Percentiles rank a stretch among this genome's conserved stretches.
phyloP scores from a whole-genome alignment of 2,888 invertebrate genomes.

The Rhamnusium bicolor region DNA sequence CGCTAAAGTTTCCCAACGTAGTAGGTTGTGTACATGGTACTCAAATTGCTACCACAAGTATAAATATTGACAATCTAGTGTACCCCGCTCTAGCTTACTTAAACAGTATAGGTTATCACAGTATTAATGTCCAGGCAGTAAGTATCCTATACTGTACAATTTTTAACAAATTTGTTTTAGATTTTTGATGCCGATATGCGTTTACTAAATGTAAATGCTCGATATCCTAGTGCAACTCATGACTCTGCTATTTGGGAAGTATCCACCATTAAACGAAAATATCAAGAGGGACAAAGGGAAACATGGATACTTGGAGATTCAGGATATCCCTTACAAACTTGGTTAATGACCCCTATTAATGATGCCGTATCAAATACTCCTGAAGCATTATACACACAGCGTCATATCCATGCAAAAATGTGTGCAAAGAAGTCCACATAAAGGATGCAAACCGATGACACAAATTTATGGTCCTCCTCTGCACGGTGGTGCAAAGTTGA shows the following conservation, averaged over 20 bases:
- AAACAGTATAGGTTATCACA: slow-evolving; percentile 11
- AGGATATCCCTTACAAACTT: slow-evolving; percentile 4
- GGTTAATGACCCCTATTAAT: slow-evolving; percentile 11
- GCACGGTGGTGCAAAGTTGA: no score
- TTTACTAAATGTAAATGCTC: background rate
- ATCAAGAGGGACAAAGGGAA: background rate
- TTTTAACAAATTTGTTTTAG: background rate
- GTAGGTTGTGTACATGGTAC: slow-evolving; percentile 7
- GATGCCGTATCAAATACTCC: background rate
- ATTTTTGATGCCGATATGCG: slow-evolving; percentile 7
- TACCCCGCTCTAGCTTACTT: slow-evolving; percentile 10
- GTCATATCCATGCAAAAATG: background rate
- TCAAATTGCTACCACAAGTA: background rate
- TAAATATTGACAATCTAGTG: background rate
- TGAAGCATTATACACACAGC: background rate
- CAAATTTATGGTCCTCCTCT: no score
- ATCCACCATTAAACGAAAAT: background rate
- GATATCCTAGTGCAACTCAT: background rate
- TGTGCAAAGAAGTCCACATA: no score
- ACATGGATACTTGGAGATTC: slow-evolving; percentile 1
- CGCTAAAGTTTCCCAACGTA: slow-evolving; percentile 8
- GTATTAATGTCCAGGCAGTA: slow-evolving; percentile 16
- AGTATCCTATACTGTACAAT: background rate
- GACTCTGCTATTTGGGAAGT: background rate
- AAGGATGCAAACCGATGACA: no score